phyloP scores from a whole-genome alignment of 2,797 vertebrate genomes.

The Borostomias antarcticus region DNA sequence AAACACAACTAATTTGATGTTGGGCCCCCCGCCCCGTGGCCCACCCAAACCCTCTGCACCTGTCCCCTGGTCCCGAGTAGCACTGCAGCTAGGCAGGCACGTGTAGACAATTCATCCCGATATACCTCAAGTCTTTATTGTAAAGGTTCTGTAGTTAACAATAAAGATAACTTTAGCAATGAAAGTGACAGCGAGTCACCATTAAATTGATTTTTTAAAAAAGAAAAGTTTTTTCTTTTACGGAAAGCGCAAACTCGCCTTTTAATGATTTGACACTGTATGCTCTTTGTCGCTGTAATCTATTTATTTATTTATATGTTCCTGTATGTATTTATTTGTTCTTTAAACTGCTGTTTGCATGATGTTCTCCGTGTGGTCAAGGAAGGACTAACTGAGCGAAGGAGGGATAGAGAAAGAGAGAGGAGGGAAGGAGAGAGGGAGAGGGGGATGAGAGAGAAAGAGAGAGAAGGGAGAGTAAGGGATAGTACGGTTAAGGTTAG shows the following conservation, averaged over 20 bases:
- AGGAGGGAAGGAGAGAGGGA: not conserved
- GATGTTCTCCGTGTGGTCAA: conserved; percentile 50
- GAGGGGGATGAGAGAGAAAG: not conserved
- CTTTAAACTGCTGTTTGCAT: conserved; percentile 55
- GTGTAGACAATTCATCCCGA: conserved; percentile 98
- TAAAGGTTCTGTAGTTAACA: conserved; percentile 93
- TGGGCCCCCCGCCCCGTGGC: conserved; percentile 15
- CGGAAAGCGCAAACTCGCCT: conserved; percentile 76
- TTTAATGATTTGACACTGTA: conserved; percentile 87
- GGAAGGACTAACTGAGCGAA: conserved; percentile 19
- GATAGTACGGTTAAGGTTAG: too few relatives aligned
- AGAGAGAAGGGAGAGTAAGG: not conserved
- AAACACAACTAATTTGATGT: not conserved
- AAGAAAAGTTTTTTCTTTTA: conserved; percentile 50
- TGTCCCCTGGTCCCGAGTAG: conserved; percentile 66
- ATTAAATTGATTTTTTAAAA: conserved; percentile 88
- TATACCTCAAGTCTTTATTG: conserved; percentile 99
- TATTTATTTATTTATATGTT: conserved; percentile 74
- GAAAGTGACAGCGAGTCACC: conserved; percentile 68
- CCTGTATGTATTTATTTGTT: conserved; percentile 67
- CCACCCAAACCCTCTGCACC: conserved; percentile 80
- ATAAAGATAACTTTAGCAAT: conserved; percentile 75
- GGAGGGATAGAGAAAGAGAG: not conserved
- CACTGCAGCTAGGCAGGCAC: conserved; percentile 78
- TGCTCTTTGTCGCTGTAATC: conserved; percentile 37